Base-by-base conservation (phyloP, 2,113 vertebrate species). In the Falcunculus frontatus region DNA sequence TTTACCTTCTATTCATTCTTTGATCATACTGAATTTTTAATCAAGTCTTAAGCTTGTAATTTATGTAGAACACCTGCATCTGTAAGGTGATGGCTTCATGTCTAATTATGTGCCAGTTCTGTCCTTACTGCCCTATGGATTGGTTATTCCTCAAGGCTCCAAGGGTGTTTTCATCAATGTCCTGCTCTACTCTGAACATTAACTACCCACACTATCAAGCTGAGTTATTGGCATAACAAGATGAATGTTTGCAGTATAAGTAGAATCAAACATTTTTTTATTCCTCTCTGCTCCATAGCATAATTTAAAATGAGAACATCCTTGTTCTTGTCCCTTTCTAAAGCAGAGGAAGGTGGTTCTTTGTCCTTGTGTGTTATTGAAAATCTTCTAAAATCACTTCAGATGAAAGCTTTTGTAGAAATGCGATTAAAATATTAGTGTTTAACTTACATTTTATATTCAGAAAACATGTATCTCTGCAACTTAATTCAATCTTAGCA, bases 221-320 rank as follows among this genome's bases (percentile, higher is more conserved):
- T 33, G 69, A 84, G n/a, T 67, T 87, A 87, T 63, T 92, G 65
- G 74, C 52, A 63, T 67, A 78, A 57, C 69, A 92, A 74, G 74
- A 87, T 79, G 37, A 93, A 95, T 82, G 52, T 84, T 95, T 87
- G 69, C 70, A 55, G n/a, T 85, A 67, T 67, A 78, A 70, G 73
- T 81, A 49, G 80, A 91, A 81, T 93, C 84, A 89, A 91, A 57
- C 64, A 90, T 82, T 78, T 73, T 73, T 74, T 29, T 62, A 81
- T 89, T 91, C 72, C 63, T 12, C 33, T 77, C 46, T 74, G 55
- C 41, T 84, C 37, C 19, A 3, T 1, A 55, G 56, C 35, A 33
- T 95, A 92, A 92, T 87, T 93, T 90, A 79, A 82, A 95, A 85
- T 33, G 32, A 90, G 62, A 74, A 84, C 23, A 42, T 67, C 37